Base-by-base conservation (phyloP, 2,888 invertebrate genomes). In the Netelia fuscicornis region DNA sequence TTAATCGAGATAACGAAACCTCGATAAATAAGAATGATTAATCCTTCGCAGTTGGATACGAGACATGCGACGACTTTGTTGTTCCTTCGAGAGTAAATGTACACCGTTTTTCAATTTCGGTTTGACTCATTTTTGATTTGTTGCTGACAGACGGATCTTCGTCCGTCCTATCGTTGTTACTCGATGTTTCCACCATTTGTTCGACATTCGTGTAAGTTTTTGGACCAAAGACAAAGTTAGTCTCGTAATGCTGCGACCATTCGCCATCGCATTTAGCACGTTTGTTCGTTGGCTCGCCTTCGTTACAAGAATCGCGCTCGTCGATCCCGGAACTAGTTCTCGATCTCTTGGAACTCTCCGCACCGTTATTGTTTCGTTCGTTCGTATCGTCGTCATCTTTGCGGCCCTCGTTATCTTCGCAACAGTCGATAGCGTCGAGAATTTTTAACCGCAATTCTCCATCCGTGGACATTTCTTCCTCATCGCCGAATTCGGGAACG, bases 211-310 rank as follows among this genome's bases (percentile, higher is more conserved):
- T 44, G 3, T 20, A 5, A n/a, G 30, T 8, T 64, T 79, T 80
- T 10, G 85, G 83, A 9, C 87, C 87, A 58, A 89, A 88, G 17
- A 76, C 87, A 25, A 86, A 86, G 60, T 83, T 85, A 1, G 70
- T 86, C 77, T 88, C 86, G 80, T 84, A 88, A 13, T 65, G 56
- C 52, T 84, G 67, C 13, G 86, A 75, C 87, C 88, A 89, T 72
- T 86, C 81, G 17, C 23, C 62, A 13, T 86, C 84, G 10, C 56
- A 58, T 64, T 71, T 83, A 37, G 77, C 52, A 48, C 74, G 17
- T 58, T 86, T 85, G 5, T 58, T 60, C 23, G 67, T 11, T 11
- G 81, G 86, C 44, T 60, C 84, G 17, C 70, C 76, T 3, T 67
- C 75, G 64, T 71, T 52, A 23, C 17, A 8, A 8, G 6, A 23